These are phyloP conservation scores for Campylomormyrus numenius DNA, from an alignment of 2,113 vertebrate genomes.

Conservation along the genomic window DNA sequence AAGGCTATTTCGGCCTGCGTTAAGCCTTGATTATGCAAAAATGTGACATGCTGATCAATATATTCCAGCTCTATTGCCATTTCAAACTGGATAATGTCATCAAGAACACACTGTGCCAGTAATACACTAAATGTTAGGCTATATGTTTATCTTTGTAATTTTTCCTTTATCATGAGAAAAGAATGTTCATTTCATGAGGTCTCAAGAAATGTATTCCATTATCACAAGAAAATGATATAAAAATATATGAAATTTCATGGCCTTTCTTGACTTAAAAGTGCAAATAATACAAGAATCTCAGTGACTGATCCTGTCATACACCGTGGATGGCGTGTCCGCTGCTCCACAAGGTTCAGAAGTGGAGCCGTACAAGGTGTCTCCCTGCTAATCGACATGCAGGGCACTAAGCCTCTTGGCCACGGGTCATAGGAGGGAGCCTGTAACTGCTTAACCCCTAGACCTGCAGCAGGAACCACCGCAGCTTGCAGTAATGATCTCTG, in stretches of 20 bases:
- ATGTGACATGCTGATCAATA: background rate
- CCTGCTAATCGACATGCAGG: conserved; percentile 20
- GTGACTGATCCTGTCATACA: background rate
- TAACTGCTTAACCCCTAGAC: conserved; percentile 45
- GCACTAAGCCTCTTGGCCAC: conserved; percentile 28
- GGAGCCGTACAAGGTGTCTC: conserved; percentile 5
- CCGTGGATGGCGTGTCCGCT: background rate
- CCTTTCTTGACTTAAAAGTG: background rate
- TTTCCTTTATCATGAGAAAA: background rate
- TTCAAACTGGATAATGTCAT: background rate
- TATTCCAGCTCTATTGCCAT: background rate
- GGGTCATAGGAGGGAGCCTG: conserved; percentile 35
- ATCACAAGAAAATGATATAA: background rate
- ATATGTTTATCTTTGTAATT: background rate
- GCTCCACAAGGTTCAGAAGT: background rate
- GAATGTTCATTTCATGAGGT: background rate
- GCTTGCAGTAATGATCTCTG: conserved; percentile 34
- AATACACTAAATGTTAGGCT: background rate
- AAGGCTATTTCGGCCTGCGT: background rate
- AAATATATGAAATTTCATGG: background rate
- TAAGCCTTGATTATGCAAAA: background rate
- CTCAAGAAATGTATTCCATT: background rate
- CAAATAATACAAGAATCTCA: background rate
- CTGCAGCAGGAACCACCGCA: conserved; percentile 38
- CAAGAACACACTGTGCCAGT: background rate